These are phyloP conservation scores for Coptotermes formosanus DNA, from an alignment of 1,140 invertebrate genomes.

Conservation along the genomic window DNA sequence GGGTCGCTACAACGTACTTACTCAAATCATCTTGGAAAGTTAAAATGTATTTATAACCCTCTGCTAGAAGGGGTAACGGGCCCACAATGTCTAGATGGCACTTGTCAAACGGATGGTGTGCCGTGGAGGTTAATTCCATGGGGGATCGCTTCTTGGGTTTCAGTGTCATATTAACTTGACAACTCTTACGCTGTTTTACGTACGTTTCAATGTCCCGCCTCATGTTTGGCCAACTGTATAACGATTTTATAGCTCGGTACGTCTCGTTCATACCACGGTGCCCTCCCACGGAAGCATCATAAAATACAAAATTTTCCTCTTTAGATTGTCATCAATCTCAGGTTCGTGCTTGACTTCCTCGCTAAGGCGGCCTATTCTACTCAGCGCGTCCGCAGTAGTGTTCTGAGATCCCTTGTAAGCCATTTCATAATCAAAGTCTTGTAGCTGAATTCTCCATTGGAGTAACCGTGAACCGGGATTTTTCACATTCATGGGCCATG, in stretches of 20 bases:
- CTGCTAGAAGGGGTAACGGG: constrained; percentile 25
- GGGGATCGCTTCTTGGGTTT: not conserved
- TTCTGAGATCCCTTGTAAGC: constrained; percentile 37
- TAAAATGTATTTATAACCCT: constrained; percentile 35
- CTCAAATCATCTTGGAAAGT: constrained; percentile 33
- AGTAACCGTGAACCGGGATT: constrained; percentile 40
- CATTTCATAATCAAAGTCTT: constrained; percentile 43
- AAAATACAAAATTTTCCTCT: not conserved
- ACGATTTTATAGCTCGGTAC: not conserved
- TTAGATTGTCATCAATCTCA: not conserved
- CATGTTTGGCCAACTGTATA: not conserved
- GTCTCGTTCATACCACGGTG: not conserved
- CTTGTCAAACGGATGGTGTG: constrained; percentile 14
- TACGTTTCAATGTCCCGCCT: not conserved
- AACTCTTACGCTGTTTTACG: not conserved
- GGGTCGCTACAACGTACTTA: constrained; percentile 31
- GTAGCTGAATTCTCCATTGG: constrained; percentile 42
- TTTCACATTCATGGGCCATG: constrained; percentile 43
- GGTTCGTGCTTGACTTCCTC: not conserved
- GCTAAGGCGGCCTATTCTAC: not conserved
- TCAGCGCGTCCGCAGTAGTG: constrained; percentile 22
- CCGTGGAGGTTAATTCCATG: not conserved
- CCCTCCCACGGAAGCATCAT: not conserved
- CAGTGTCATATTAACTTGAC: not conserved
- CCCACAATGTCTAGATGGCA: constrained; percentile 35